Evolutionary conservation across 2,113 vertebrate genomes (phyloP).

Genomic region (Genyomyrus donnyi): DNA sequence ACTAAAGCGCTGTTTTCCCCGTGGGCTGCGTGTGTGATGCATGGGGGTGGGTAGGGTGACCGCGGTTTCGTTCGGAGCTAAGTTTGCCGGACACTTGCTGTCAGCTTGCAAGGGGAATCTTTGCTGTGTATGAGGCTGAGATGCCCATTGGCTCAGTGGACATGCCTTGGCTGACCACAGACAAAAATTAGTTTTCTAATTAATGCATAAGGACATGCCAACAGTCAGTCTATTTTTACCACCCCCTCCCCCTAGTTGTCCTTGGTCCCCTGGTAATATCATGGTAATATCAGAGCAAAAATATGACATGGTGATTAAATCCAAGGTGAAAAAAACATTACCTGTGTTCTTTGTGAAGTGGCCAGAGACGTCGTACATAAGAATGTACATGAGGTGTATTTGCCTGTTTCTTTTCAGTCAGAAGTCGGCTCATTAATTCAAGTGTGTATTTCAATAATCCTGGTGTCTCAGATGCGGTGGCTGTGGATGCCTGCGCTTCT

Average conservation of each 20-base stretch:
- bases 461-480: not conserved
- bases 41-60: not conserved
- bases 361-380: not conserved
- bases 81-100: slow-evolving; percentile 16
- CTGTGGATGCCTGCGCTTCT: not conserved
- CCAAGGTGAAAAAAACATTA: slow-evolving; percentile 28
- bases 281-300: slow-evolving; percentile 11
- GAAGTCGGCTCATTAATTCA: not conserved
- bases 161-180: slow-evolving; percentile 4
- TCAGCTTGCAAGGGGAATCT: slow-evolving; percentile 25
- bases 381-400: not conserved
- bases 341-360: not conserved
- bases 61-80: not conserved
- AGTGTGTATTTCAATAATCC: not conserved
- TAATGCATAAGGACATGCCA: slow-evolving; percentile 42
- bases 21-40: not conserved
- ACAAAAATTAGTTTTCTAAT: slow-evolving; percentile 38
- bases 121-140: not conserved
- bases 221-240: slow-evolving; percentile 36
- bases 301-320: slow-evolving; percentile 5
- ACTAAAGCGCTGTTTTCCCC: not conserved
- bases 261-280: not conserved
- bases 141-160: slow-evolving; percentile 15
- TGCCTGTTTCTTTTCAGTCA: not conserved
- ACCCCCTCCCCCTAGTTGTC: slow-evolving; percentile 15